phyloP scores from a whole-genome alignment of 37 sponge, comb jelly and placozoan genomes.

The Beroe forskalii region DNA sequence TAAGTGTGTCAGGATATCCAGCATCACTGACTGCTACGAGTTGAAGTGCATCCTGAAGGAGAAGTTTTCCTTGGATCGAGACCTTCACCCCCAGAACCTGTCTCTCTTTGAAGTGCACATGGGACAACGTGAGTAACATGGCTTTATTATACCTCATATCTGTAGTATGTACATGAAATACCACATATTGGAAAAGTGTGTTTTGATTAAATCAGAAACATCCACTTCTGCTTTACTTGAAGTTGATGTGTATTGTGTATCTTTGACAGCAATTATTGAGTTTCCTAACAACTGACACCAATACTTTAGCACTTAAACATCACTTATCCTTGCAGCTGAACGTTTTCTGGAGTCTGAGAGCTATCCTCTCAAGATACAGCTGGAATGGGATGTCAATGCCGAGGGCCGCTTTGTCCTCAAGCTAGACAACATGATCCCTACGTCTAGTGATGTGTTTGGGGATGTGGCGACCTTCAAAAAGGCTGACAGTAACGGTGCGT shows the following conservation, averaged over 20 bases:
- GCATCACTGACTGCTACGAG: conserved; percentile 10
- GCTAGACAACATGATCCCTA: conserved; percentile 13
- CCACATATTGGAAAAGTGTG: no score
- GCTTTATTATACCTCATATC: no score
- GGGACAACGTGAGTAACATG: not conserved
- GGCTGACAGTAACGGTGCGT: conserved; percentile 35
- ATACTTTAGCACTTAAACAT: no score
- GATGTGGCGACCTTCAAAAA: conserved; percentile 60
- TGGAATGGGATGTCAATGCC: not conserved
- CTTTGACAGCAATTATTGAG: no score
- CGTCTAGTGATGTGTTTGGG: conserved; percentile 23
- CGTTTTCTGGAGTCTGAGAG: not conserved
- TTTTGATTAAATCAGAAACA: no score
- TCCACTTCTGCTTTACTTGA: no score
- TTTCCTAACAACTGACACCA: no score
- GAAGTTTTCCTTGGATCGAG: conserved; percentile 7
- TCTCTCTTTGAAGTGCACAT: conserved; percentile 29
- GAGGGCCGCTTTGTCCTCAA: conserved; percentile 55
- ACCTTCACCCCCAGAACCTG: not conserved
- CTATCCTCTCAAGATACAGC: conserved; percentile 30
- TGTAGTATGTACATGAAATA: no score
- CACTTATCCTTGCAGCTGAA: not conserved
- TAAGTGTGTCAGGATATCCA: conserved; percentile 59
- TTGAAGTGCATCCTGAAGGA: conserved; percentile 51
- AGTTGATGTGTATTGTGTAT: no score